Evolutionary conservation across 2,888 invertebrate species (phyloP).

Genomic region (Ornithoptera alexandrae): DNA sequence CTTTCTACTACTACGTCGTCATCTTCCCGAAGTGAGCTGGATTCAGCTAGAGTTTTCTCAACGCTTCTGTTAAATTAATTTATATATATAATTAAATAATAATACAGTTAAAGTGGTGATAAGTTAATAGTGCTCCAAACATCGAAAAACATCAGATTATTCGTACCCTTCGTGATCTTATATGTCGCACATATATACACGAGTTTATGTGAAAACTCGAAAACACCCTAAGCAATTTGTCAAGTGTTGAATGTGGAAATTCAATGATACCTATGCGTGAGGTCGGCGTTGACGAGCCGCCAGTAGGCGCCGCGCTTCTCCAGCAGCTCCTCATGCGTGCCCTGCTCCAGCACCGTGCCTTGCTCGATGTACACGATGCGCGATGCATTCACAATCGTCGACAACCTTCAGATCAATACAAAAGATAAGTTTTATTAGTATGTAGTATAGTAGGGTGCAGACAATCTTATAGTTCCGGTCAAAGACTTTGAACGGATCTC

Average conservation of each 20-base stretch:
- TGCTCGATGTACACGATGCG: slow-evolving; percentile 85
- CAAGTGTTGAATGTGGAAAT: background rate
- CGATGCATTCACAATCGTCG: slow-evolving; percentile 84
- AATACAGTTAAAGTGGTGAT: no score
- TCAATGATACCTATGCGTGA: slow-evolving; percentile 54
- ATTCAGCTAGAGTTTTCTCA: slow-evolving; percentile 36
- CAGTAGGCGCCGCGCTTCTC: slow-evolving; percentile 82
- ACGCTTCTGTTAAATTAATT: slow-evolving; percentile 42
- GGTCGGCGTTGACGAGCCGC: slow-evolving; percentile 82
- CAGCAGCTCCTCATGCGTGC: slow-evolving; percentile 85
- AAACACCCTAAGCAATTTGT: no score
- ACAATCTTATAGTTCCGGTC: no score
- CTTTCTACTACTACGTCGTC: slow-evolving; percentile 39
- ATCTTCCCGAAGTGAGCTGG: slow-evolving; percentile 22
- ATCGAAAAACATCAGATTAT: no score
- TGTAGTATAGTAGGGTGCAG: no score
- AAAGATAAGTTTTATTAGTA: background rate
- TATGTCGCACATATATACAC: no score
- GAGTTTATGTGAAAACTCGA: no score
- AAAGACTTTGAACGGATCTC: no score
- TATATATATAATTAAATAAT: background rate
- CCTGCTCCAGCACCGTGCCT: slow-evolving; percentile 85
- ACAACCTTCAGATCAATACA: slow-evolving; percentile 61
- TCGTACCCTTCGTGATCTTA: no score
- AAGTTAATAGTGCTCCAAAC: no score